Evolutionary conservation across 2,888 invertebrate species (phyloP), one percentile per base, ranked within the genome.

Genomic region (Scaeva pyrastri): DNA sequence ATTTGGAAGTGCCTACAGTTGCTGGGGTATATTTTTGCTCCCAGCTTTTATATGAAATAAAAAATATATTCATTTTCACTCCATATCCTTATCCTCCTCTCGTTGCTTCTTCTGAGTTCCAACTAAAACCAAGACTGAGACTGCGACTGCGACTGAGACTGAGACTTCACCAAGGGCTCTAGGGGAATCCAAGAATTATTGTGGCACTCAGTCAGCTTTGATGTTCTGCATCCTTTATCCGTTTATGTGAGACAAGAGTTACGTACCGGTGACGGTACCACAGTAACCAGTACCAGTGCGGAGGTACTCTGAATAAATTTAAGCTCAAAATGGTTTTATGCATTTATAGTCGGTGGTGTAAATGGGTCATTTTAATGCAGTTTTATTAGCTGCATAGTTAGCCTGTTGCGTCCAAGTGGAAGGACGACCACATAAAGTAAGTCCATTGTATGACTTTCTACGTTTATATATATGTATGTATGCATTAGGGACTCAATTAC

Each of bases 321-420:
- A 39, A 62, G n/a, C 48, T 55, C 11, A 39, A 60, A 74, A 68
- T 68, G 66, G 75, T 31, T 55, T 60, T 68, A 73, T 72, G 72
- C 74, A 68, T 74, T 78, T 62, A 70, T 75, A 60, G 75, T 16
- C 23, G 45, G 48, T 48, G 45, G 48, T 48, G 62, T 75, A 81
- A 81, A 75, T 81, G 56, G 76, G 71, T 71, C 75, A 76, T 71
- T 81, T 76, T 75, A 64, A 62, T 70, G 60, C 74, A 68, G 80
- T 52, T 70, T 68, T 64, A 74, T 62, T 39, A 58, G 52, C 31
- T 31, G 0, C 8, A 31, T 66, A 36, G 66, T 50, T 50, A 11
- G 31, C 66, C 50, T 66, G 66, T 66, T 66, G 66, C 66, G 31
- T 23, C 14, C 1, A 4, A 39, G 7, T 21, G 39, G 31, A 39